These are phyloP conservation scores for Danio jaintianensis DNA, from an alignment of 2,797 vertebrate genomes.

Conservation along the genomic window DNA sequence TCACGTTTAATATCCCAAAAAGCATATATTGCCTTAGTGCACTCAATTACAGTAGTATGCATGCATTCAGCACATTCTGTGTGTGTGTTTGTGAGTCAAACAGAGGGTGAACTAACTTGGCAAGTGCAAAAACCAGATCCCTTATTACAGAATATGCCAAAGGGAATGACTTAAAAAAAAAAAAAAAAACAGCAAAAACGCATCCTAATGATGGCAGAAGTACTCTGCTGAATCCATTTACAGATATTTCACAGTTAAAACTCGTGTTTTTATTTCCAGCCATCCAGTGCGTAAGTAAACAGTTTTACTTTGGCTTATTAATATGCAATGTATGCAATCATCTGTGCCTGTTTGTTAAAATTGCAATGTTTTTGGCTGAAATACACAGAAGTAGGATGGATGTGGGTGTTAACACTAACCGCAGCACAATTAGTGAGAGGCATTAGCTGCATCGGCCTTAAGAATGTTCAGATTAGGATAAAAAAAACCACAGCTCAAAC, in stretches of 20 bases:
- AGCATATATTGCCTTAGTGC: constrained; percentile 11
- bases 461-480: neutral
- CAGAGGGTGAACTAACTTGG: neutral
- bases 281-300: neutral
- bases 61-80: neutral
- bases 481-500: constrained; percentile 3
- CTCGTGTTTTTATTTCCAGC: constrained; percentile 19
- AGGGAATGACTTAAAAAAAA: neutral
- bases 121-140: neutral
- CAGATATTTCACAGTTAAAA: constrained; percentile 5
- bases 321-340: constrained; percentile 15
- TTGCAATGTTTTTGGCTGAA: constrained; percentile 26
- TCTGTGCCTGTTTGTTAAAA: constrained; percentile 19
- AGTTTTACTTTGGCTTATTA: constrained; percentile 23
- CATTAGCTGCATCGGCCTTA: constrained; percentile 48
- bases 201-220: constrained; percentile 6
- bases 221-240: constrained; percentile 26
- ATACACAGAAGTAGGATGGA: constrained; percentile 14
- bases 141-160: neutral
- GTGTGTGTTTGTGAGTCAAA: constrained; percentile 14
- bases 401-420: constrained; percentile 16
- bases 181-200: neutral
- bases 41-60: constrained; percentile 12
- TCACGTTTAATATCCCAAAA: constrained; percentile 34
- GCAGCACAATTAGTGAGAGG: constrained; percentile 26